Evolutionary conservation across 1,140 invertebrate genomes (phyloP), one percentile per base, ranked within the genome.

Genomic region (Argopecten irradians): DNA sequence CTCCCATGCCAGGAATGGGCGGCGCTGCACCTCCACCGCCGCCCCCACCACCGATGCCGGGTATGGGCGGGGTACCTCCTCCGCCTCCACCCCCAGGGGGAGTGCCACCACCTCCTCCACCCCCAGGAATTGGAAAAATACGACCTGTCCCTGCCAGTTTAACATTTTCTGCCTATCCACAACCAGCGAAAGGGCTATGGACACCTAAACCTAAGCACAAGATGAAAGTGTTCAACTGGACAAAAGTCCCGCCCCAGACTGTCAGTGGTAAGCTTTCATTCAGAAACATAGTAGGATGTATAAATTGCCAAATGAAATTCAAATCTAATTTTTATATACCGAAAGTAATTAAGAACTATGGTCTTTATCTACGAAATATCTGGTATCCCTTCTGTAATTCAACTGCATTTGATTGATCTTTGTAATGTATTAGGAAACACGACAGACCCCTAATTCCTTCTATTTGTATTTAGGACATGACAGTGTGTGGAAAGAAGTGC

Each of bases 401-500:
- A 32, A 5, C 39, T n/a, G 85, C 19, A 13, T 84, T 33, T 9
- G 2, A 8, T 88, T 14, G 7, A 1, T 19, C 11, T 87, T 84
- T 89, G n/a, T 19, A 9, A 22, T 7, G 22, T 83, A 14, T 83
- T 43, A 16, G n/a, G 36, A 33, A 22, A 13, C 14, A 41, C 41
- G 83, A 55, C 41, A 8, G 19, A 41, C 9, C 87, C 35, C 28
- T 87, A n/a, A 33, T 89, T 82, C 87, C 35, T 82, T 82, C 34
- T 86, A 33, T 39, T 86, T 84, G 41, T 85, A 98, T 89, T 32
- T 85, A 94, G 87, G 97, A 97, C 71, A 98, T 97, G 93, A 97
- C 89, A 99, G 99, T 95, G 97, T 99, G 91, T 99, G 98, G 98
- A 97, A 98, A 0, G 96, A 98, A 86, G 97, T 99, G 33, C 97